Conservation (phyloP, 2,113 vertebrate species). For the Gallinago paraguaiae region DNA sequence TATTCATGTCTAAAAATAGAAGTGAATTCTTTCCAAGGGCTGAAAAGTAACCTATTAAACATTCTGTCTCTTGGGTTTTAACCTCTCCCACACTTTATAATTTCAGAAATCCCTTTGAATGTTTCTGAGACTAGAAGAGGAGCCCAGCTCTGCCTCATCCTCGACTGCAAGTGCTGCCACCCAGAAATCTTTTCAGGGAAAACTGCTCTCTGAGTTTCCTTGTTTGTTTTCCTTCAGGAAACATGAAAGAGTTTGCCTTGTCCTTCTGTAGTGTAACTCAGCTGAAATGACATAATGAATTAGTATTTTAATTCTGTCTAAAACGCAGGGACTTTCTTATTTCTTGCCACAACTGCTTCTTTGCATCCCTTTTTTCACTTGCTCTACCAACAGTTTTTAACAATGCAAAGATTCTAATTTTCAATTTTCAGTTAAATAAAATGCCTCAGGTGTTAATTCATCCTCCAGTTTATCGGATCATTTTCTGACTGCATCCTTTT, state of each 20-base stretch:
- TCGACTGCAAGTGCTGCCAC: rapidly evolving
- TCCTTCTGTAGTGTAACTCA: neutral
- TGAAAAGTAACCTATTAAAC: neutral
- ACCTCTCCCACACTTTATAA: neutral
- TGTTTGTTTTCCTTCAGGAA: neutral
- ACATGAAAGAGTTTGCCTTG: neutral
- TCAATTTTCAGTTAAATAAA: conserved; percentile 29
- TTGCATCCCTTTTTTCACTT: neutral
- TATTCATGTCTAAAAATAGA: neutral
- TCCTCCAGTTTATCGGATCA: neutral
- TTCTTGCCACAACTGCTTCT: neutral
- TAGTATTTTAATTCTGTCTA: neutral
- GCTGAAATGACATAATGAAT: neutral
- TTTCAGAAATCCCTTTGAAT: neutral
- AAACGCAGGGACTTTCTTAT: neutral
- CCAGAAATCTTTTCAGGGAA: neutral
- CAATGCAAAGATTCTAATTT: neutral
- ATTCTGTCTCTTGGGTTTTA: neutral
- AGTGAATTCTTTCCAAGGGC: neutral
- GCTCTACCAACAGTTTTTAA: neutral
- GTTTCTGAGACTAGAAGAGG: neutral
- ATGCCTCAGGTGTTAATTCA: conserved; percentile 56
- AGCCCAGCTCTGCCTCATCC: neutral
- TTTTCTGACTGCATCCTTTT: conserved; percentile 52
- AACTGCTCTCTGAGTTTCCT: neutral